Conservation (phyloP, 2,888 invertebrate species). For the Branchellion lobata region DNA sequence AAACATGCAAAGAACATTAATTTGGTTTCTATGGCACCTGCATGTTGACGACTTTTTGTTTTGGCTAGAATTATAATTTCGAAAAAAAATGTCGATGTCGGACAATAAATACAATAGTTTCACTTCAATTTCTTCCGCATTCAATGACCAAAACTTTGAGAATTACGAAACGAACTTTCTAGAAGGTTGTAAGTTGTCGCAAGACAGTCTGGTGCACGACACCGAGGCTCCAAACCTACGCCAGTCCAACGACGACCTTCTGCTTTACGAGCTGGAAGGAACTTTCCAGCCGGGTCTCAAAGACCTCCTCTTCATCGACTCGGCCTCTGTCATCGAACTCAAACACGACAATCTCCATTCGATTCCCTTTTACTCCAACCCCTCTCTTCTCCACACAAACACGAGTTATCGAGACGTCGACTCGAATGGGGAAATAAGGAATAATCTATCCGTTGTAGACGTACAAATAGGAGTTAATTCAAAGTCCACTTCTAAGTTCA, state of each 20-base stretch:
- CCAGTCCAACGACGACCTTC: not conserved
- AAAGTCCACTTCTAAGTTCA: not conserved
- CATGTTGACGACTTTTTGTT: not conserved
- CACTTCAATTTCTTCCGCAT: not conserved
- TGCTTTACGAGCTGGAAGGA: not conserved
- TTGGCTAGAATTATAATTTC: not conserved
- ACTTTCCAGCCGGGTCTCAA: not conserved
- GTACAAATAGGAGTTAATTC: too few relatives aligned
- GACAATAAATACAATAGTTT: not conserved
- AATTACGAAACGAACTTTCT: not conserved
- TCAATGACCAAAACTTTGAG: not conserved
- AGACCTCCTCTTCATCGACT: conserved; percentile 4
- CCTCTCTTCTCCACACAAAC: too few relatives aligned
- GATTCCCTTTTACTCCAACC: not conserved
- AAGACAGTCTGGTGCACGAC: not conserved
- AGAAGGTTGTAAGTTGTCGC: not conserved
- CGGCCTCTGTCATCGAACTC: too few relatives aligned
- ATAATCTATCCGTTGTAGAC: too few relatives aligned
- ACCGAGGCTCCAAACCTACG: not conserved
- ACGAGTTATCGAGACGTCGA: too few relatives aligned
- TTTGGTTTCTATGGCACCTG: not conserved
- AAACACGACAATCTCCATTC: not conserved
- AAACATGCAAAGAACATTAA: not conserved
- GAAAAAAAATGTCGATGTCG: not conserved
- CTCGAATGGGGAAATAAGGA: too few relatives aligned